Conservation (phyloP, 2,113 vertebrate species). For the Rhabdomys dilectus region DNA sequence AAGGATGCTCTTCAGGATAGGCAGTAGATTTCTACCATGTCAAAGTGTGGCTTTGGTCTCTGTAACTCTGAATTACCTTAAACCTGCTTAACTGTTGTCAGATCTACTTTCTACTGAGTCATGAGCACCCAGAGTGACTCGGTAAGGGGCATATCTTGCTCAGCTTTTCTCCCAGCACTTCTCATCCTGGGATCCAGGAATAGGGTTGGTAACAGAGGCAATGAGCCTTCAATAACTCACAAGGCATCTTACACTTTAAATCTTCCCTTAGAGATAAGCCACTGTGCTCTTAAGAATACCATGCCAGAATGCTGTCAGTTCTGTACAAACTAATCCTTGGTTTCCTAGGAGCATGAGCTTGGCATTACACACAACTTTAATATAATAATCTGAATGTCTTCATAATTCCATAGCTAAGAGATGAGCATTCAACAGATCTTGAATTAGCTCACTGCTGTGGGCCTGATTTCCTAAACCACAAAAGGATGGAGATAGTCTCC, state of each 20-base stretch:
- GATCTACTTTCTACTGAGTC: conserved; percentile 2
- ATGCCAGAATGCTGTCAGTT: conserved; percentile 50
- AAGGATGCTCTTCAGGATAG: conserved; percentile 24
- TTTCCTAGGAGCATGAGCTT: conserved; percentile 46
- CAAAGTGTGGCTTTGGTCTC: conserved; percentile 47
- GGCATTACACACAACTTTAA: conserved; percentile 35
- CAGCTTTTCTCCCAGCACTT: neutral
- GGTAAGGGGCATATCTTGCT: neutral
- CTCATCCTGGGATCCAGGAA: neutral
- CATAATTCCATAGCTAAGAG: conserved; percentile 49
- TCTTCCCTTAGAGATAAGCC: conserved; percentile 21
- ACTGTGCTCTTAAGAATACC: conserved; percentile 16
- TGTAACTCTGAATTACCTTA: conserved; percentile 45
- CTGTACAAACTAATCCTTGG: conserved; percentile 49
- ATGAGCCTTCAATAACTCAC: neutral
- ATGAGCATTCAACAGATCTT: neutral
- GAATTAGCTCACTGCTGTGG: conserved; percentile 27
- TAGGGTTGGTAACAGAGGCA: conserved; percentile 12
- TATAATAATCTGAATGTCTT: conserved; percentile 60
- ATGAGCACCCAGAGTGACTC: conserved; percentile 26
- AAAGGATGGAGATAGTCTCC: conserved; percentile 20
- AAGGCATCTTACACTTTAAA: conserved; percentile 44
- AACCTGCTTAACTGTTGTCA: conserved; percentile 27
- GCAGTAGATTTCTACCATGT: conserved; percentile 14
- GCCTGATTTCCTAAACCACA: conserved; percentile 36